phyloP scores from a whole-genome alignment of 2,113 vertebrate species.

The Solea solea region DNA sequence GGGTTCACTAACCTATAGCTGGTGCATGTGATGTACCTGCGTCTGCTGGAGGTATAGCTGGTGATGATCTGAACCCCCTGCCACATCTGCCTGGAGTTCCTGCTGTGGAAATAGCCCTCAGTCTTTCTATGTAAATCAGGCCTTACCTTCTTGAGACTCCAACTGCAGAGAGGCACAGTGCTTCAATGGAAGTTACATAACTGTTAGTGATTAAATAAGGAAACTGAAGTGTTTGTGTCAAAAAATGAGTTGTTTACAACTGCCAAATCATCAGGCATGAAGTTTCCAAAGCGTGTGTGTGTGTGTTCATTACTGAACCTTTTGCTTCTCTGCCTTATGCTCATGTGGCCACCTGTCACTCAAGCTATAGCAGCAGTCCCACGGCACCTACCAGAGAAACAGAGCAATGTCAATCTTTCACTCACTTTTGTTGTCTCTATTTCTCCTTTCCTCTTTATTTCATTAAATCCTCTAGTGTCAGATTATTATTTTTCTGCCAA shows the following conservation, averaged over 20 bases:
- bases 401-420: conserved; percentile 12
- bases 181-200: neutral
- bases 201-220: neutral
- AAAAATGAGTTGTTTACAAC: neutral
- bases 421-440: neutral
- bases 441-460: neutral
- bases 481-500: conserved; percentile 16
- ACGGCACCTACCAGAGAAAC: neutral
- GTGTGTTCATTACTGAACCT: neutral
- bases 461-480: conserved; percentile 3
- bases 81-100: too few relatives aligned
- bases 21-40: too few relatives aligned
- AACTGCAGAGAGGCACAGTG: neutral
- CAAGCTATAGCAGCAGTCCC: neutral
- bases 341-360: conserved; percentile 12
- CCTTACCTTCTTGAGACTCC: neutral
- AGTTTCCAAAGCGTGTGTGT: neutral
- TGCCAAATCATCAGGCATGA: neutral
- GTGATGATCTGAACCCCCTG: too few relatives aligned
- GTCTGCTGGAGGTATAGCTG: too few relatives aligned
- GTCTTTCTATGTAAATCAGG: too few relatives aligned
- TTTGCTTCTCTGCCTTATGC: neutral
- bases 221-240: neutral
- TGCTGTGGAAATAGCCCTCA: too few relatives aligned
- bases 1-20: too few relatives aligned